These are phyloP conservation scores for Thomomys bottae DNA, from an alignment of 2,113 vertebrate species.

Conservation along the genomic window DNA sequence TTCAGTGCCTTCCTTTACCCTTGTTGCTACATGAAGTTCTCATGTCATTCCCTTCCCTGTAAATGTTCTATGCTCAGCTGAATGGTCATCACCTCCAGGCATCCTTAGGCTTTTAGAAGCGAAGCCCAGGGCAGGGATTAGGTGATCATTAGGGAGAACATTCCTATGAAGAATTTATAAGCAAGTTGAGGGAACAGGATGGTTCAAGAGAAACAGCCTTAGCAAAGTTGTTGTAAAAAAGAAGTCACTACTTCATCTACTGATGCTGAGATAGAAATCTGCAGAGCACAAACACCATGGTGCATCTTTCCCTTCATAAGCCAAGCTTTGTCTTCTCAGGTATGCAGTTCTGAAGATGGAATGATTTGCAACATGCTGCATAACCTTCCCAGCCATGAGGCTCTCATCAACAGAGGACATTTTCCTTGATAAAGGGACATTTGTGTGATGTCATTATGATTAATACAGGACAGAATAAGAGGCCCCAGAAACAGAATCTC, in stretches of 20 bases:
- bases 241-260: background rate
- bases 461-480: background rate
- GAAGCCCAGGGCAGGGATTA: background rate
- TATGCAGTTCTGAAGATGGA: background rate
- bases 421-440: background rate
- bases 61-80: background rate
- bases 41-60: background rate
- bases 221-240: background rate
- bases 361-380: background rate
- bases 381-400: background rate
- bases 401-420: background rate
- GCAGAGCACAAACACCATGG: background rate
- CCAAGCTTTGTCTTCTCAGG: background rate
- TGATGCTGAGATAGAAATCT: background rate
- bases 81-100: background rate
- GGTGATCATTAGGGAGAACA: background rate
- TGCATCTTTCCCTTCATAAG: background rate
- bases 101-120: background rate
- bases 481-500: background rate
- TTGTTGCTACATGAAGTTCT: background rate
- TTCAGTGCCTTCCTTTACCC: background rate
- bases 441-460: background rate
- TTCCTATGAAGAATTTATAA: background rate
- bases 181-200: background rate
- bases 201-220: no score